Conservation (phyloP, 2,113 vertebrate species). For the Ictalurus furcatus region DNA sequence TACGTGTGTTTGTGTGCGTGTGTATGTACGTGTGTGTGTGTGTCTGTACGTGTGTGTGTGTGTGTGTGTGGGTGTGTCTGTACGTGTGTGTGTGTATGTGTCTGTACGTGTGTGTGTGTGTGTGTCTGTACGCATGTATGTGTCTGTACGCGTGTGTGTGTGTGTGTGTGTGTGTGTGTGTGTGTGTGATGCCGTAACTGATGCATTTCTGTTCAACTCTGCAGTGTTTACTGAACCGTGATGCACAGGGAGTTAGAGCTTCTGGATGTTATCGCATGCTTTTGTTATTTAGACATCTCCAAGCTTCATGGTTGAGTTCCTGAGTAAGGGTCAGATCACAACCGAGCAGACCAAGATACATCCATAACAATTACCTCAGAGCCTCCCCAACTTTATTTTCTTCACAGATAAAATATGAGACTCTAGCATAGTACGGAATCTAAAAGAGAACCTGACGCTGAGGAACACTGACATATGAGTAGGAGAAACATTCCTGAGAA, state of each 20-base stretch:
- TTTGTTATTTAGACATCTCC: not conserved
- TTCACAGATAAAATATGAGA: not conserved
- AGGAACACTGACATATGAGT: not conserved
- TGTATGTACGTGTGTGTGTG: too few species aligned
- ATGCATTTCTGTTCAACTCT: constrained; percentile 1
- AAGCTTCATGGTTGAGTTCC: not conserved
- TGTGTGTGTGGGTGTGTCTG: too few species aligned
- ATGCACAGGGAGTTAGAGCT: not conserved
- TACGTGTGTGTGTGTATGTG: too few species aligned
- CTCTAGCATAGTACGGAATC: not conserved
- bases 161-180: too few species aligned
- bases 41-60: too few species aligned
- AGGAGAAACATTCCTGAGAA: not conserved
- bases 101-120: too few species aligned
- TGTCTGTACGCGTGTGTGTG: too few species aligned
- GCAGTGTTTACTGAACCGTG: not conserved
- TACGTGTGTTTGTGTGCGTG: too few species aligned
- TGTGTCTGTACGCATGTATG: too few species aligned
- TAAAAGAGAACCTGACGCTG: not conserved
- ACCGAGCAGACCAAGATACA: not conserved
- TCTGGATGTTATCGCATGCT: not conserved
- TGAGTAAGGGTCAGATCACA: not conserved
- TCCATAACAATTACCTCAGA: not conserved
- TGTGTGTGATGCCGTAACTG: not conserved
- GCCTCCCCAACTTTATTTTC: not conserved